Evolutionary conservation across 2,797 vertebrate species (phyloP).

Genomic region (Gymnoscopelus braueri): DNA sequence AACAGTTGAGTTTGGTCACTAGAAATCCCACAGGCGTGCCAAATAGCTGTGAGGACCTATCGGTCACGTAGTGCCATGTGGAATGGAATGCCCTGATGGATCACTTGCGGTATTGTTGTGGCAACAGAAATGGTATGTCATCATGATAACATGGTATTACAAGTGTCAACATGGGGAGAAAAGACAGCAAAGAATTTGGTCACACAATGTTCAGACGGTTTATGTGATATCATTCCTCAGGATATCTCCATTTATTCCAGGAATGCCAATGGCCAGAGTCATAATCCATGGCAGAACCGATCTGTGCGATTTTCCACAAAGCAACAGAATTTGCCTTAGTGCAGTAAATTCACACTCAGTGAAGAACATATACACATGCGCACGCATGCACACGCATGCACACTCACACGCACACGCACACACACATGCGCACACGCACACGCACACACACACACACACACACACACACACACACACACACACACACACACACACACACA

Average conservation of each 20-base stretch:
- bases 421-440: background rate
- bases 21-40: slow-evolving; percentile 27
- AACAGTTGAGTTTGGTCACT: slow-evolving; percentile 12
- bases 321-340: background rate
- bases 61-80: slow-evolving; percentile 17
- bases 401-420: background rate
- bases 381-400: background rate
- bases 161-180: slow-evolving; percentile 46
- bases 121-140: slow-evolving; percentile 56
- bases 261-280: slow-evolving; percentile 23
- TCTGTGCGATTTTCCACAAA: background rate
- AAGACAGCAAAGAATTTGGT: slow-evolving; percentile 21
- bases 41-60: slow-evolving; percentile 33
- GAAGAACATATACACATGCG: background rate
- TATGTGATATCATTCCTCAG: slow-evolving; percentile 20
- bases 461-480: background rate
- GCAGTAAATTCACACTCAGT: background rate
- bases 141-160: slow-evolving; percentile 51
- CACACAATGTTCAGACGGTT: slow-evolving; percentile 29
- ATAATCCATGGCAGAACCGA: slow-evolving; percentile 10
- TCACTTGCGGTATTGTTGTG: slow-evolving; percentile 48
- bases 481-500: background rate
- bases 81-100: slow-evolving; percentile 46
- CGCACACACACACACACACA: background rate
- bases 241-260: slow-evolving; percentile 24